These are phyloP conservation scores for Chymomyza procnemis DNA, from an alignment of 2,888 invertebrate genomes.

Conservation along the genomic window DNA sequence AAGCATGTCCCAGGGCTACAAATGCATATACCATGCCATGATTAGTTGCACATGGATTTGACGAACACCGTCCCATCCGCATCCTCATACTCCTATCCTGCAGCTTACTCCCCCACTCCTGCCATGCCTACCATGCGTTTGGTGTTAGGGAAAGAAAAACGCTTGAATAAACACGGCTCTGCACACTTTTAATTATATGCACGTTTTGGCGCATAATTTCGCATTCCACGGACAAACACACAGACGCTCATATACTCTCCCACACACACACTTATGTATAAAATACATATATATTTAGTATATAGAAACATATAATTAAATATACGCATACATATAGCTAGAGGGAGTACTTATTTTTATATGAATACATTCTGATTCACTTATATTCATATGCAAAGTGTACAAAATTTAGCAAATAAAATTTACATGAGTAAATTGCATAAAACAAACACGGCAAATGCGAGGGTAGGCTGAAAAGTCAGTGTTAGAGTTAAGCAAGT, in stretches of 20 bases:
- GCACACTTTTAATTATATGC: constrained; percentile 44
- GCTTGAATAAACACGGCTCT: constrained; percentile 41
- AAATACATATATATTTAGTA: background rate
- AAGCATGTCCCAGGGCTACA: too few relatives aligned
- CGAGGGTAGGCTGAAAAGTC: background rate
- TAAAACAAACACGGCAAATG: constrained; percentile 26
- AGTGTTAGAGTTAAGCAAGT: background rate
- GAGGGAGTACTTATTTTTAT: background rate
- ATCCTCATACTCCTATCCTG: too few relatives aligned
- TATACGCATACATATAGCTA: background rate
- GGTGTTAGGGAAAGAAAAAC: constrained; percentile 25
- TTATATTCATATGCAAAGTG: constrained; percentile 37
- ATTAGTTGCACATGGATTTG: too few relatives aligned
- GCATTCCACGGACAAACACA: background rate
- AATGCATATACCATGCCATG: too few relatives aligned
- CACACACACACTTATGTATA: background rate
- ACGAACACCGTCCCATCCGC: too few relatives aligned
- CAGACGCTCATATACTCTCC: background rate
- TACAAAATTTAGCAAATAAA: constrained; percentile 46
- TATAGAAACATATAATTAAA: background rate
- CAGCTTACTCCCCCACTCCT: too few relatives aligned
- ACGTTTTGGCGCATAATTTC: constrained; percentile 43
- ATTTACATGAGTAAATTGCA: constrained; percentile 50
- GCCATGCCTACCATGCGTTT: too few relatives aligned
- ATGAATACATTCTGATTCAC: background rate